phyloP scores from a whole-genome alignment of 2,113 vertebrate species.

The Syngnathus scovelli region DNA sequence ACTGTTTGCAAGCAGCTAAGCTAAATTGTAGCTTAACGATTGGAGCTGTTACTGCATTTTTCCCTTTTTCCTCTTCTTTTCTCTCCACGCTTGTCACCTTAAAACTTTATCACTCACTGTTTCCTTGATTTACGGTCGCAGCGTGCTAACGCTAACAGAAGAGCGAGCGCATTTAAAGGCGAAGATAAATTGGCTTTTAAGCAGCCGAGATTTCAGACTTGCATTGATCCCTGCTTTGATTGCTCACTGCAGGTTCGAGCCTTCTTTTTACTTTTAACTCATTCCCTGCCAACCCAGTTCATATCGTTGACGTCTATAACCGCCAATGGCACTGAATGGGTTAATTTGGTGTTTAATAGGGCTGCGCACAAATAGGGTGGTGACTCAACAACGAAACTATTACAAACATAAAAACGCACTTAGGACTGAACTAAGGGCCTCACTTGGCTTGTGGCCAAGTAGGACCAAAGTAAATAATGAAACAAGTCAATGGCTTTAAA shows the following conservation, averaged over 20 bases:
- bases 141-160: background rate
- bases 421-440: background rate
- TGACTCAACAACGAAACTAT: too few relatives aligned
- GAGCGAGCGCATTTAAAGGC: background rate
- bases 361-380: too few relatives aligned
- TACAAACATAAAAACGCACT: too few relatives aligned
- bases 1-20: slow-evolving; percentile 23
- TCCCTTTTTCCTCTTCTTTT: background rate
- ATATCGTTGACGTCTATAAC: too few relatives aligned
- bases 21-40: slow-evolving; percentile 43
- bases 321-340: too few relatives aligned
- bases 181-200: slow-evolving; percentile 8
- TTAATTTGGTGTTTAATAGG: too few relatives aligned
- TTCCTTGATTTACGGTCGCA: background rate
- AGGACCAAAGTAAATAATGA: background rate
- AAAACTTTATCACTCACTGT: background rate
- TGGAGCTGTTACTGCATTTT: slow-evolving; percentile 20
- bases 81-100: background rate
- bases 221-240: slow-evolving; percentile 10
- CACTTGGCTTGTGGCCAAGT: background rate
- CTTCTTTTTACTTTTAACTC: background rate
- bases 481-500: background rate
- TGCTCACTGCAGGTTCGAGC: background rate
- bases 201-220: slow-evolving; percentile 8
- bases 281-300: too few relatives aligned